These are phyloP conservation scores for Hydractinia symbiolongicarpus DNA, from an alignment of 30 jellyfish, hydroid and myxozoan species.

Conservation along the genomic window DNA sequence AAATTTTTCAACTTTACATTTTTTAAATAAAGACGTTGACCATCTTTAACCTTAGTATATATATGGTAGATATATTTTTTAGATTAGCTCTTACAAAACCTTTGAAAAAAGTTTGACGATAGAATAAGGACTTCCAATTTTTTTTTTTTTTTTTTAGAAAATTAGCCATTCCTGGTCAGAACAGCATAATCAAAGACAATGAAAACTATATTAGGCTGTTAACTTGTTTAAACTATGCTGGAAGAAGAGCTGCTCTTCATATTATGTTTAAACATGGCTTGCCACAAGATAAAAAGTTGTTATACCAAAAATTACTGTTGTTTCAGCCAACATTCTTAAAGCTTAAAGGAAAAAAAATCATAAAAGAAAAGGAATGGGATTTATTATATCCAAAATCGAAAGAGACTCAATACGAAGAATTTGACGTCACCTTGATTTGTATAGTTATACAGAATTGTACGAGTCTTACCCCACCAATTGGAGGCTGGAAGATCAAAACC, in stretches of 20 bases:
- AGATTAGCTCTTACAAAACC: too few relatives aligned
- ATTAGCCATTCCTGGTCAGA: too few relatives aligned
- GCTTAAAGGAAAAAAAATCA: not conserved
- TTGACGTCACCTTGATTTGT: not conserved
- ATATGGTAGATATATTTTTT: too few relatives aligned
- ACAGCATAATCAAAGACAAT: not conserved
- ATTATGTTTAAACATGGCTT: constrained; percentile 6
- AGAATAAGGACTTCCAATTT: too few relatives aligned
- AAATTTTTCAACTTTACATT: too few relatives aligned
- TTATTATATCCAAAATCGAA: not conserved
- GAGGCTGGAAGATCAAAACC: not conserved
- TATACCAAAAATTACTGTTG: not conserved
- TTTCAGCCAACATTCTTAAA: not conserved
- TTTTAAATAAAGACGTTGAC: too few relatives aligned
- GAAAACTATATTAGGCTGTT: not conserved
- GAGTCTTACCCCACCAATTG: not conserved
- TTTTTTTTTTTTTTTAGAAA: too few relatives aligned
- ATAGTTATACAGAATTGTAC: not conserved
- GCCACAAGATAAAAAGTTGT: not conserved
- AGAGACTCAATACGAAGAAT: constrained; percentile 3
- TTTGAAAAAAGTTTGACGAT: too few relatives aligned
- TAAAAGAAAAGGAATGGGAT: not conserved
- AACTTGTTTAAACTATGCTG: not conserved
- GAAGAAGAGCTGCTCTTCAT: not conserved
- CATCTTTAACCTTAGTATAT: too few relatives aligned